phyloP scores from a whole-genome alignment of 2,113 vertebrate genomes.

The Pachycephala philippinensis region DNA sequence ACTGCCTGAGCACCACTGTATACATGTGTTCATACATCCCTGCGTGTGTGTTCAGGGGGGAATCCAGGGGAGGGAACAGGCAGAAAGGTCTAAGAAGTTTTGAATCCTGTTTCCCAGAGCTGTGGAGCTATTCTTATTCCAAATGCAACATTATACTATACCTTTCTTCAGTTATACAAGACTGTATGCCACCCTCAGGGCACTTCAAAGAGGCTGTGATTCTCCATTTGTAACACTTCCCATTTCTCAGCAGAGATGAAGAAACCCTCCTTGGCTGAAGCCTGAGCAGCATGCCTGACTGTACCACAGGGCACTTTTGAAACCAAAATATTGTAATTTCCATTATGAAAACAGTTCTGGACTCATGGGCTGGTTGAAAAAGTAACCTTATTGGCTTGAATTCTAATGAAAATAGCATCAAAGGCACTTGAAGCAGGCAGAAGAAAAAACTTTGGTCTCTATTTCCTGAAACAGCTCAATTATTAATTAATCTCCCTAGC shows the following conservation, averaged over 20 bases:
- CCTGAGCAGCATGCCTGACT: not conserved
- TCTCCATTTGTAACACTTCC: not conserved
- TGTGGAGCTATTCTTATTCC: not conserved
- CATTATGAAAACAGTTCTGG: not conserved
- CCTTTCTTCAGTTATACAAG: not conserved
- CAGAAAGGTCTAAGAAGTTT: not conserved
- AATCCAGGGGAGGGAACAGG: not conserved
- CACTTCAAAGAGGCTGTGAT: not conserved
- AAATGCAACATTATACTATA: not conserved
- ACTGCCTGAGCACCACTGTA: rapidly evolving
- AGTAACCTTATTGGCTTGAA: not conserved
- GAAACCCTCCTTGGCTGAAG: not conserved
- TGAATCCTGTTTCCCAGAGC: not conserved
- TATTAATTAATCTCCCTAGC: not conserved
- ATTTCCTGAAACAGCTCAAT: not conserved
- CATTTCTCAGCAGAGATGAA: not conserved
- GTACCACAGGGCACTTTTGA: not conserved
- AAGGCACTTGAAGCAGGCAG: not conserved
- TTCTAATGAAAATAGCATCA: not conserved
- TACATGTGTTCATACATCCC: rapidly evolving
- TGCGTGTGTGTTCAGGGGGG: not conserved
- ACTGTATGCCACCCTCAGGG: not conserved
- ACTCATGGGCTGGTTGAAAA: not conserved
- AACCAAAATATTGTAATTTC: not conserved
- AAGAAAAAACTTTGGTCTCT: not conserved